Conservation (phyloP, 2,888 invertebrate genomes). For the Galeruca laticollis region DNA sequence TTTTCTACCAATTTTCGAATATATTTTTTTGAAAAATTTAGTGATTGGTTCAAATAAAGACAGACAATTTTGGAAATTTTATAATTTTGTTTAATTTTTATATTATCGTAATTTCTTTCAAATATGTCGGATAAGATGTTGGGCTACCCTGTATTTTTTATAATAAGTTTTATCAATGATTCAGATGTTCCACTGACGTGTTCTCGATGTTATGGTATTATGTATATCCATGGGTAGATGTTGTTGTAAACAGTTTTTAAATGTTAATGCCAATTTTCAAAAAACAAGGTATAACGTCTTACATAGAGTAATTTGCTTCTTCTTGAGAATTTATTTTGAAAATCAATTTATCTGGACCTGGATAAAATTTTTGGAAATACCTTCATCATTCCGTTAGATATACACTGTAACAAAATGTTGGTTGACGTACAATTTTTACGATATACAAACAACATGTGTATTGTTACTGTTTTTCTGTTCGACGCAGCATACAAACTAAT, state of each 20-base stretch:
- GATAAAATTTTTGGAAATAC: no score
- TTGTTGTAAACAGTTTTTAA: constrained; percentile 39
- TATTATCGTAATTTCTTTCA: not conserved
- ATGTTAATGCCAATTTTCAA: not conserved
- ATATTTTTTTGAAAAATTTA: no score
- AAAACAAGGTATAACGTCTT: not conserved
- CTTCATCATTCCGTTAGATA: no score
- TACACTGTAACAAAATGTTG: no score
- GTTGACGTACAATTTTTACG: no score
- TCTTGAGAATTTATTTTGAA: no score
- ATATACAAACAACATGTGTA: no score
- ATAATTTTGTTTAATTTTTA: not conserved
- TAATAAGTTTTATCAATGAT: constrained; percentile 61
- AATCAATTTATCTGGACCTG: no score
- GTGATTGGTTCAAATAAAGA: no score
- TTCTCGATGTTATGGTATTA: constrained; percentile 65
- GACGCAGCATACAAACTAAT: no score
- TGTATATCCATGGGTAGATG: constrained; percentile 53
- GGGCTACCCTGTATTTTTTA: constrained; percentile 39
- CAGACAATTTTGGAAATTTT: not conserved
- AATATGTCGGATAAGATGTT: not conserved
- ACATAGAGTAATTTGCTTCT: not conserved
- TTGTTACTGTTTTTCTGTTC: no score
- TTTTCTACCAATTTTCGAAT: not conserved
- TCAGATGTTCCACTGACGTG: constrained; percentile 67